phyloP scores from a whole-genome alignment of 2,113 vertebrate species.

The Malurus cyaneus region DNA sequence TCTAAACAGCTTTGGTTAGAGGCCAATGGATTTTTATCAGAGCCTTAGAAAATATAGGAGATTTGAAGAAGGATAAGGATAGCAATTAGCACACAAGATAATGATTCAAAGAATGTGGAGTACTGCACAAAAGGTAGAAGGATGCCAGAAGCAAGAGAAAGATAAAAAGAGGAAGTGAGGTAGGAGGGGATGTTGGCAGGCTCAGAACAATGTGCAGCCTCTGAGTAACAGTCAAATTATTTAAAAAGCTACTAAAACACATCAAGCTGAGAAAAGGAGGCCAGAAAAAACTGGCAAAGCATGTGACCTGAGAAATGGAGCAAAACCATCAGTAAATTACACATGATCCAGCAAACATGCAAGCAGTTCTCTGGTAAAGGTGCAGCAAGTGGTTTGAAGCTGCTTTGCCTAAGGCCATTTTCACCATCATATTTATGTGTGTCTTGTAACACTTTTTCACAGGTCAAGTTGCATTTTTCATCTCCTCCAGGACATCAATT shows the following conservation, averaged over 20 bases:
- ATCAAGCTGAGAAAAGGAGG: neutral
- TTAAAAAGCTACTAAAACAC: neutral
- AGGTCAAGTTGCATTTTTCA: neutral
- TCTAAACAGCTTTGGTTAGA: neutral
- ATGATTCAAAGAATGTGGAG: neutral
- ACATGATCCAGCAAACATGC: neutral
- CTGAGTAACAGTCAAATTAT: neutral
- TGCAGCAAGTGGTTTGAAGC: neutral
- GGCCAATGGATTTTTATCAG: neutral
- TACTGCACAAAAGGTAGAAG: neutral
- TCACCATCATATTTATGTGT: neutral
- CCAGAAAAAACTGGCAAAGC: neutral
- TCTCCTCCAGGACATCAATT: neutral
- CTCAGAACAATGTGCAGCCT: neutral
- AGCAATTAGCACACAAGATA: neutral
- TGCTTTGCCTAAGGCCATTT: neutral
- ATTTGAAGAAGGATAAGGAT: neutral
- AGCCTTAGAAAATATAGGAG: neutral
- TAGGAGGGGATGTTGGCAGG: neutral
- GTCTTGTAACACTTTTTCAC: neutral
- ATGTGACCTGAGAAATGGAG: neutral
- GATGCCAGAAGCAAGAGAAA: slow-evolving; percentile 17
- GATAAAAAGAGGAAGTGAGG: neutral
- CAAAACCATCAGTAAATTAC: neutral
- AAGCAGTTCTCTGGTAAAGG: neutral